These are phyloP conservation scores for Drepanosiphum platanoidis DNA, from an alignment of 2,888 invertebrate genomes.

Conservation along the genomic window DNA sequence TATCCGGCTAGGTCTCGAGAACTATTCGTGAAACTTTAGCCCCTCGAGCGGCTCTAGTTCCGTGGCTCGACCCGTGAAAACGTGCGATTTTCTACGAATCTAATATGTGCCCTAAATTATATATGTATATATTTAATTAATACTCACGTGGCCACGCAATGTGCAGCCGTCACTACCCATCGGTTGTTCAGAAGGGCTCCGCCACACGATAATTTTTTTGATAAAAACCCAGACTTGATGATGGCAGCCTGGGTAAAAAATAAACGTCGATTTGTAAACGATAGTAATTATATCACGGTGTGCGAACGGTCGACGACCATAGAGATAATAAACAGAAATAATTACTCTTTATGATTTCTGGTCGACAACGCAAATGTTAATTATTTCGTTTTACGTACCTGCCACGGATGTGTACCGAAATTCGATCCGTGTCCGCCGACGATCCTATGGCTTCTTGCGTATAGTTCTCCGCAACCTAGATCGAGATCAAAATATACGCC, in stretches of 20 bases:
- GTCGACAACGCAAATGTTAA: not conserved
- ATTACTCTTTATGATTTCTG: too few relatives aligned
- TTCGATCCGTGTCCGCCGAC: slow-evolving; percentile 91
- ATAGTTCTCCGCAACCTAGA: slow-evolving; percentile 88
- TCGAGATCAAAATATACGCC: not conserved
- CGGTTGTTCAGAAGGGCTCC: slow-evolving; percentile 88
- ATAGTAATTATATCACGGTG: too few relatives aligned
- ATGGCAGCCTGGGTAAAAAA: slow-evolving; percentile 88
- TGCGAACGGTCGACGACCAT: too few relatives aligned
- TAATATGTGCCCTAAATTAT: too few relatives aligned
- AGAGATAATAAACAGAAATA: too few relatives aligned
- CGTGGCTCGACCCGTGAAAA: not conserved
- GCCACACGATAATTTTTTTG: slow-evolving; percentile 90
- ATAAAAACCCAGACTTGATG: slow-evolving; percentile 89
- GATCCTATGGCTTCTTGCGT: slow-evolving; percentile 86
- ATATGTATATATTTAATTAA: too few relatives aligned
- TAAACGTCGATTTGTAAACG: too few relatives aligned
- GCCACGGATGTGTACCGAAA: slow-evolving; percentile 94
- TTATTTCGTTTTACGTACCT: slow-evolving; percentile 68
- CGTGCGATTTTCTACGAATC: too few relatives aligned
- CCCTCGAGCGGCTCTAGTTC: too few relatives aligned
- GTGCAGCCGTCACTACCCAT: slow-evolving; percentile 93
- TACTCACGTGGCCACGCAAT: slow-evolving; percentile 90
- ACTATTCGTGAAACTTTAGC: too few relatives aligned
- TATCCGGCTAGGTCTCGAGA: too few relatives aligned